Evolutionary conservation across 1,140 invertebrate genomes (phyloP).

Genomic region (Leptinotarsa undecemlineata): DNA sequence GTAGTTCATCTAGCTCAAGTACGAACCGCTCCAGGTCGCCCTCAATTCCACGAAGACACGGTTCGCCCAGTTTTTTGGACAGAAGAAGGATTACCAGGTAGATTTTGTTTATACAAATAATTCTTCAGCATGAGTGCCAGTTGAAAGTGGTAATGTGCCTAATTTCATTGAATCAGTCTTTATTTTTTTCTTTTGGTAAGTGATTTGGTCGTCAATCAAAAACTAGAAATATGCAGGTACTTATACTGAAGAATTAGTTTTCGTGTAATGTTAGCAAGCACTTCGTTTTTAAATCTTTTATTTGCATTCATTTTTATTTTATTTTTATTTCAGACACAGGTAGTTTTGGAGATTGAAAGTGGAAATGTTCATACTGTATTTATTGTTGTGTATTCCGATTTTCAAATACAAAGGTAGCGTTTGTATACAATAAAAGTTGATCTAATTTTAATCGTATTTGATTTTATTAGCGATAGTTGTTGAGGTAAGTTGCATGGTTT

Average conservation of each 20-base stretch:
- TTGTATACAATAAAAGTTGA: neutral
- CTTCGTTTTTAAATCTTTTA: slow-evolving; percentile 47
- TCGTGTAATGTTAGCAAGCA: slow-evolving; percentile 9
- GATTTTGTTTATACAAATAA: slow-evolving; percentile 27
- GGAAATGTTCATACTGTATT: slow-evolving; percentile 10
- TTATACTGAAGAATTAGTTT: neutral
- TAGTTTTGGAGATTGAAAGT: slow-evolving; percentile 34
- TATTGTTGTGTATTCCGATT: slow-evolving; percentile 12
- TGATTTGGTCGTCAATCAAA: neutral
- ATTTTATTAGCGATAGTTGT: neutral
- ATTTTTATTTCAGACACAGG: slow-evolving; percentile 56
- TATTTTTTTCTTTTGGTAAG: neutral
- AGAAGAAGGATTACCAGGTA: slow-evolving; percentile 89
- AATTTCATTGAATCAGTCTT: neutral
- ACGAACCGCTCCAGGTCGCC: slow-evolving; percentile 72
- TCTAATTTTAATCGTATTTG: neutral
- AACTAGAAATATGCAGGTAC: neutral
- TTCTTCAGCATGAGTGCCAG: neutral
- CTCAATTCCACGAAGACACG: slow-evolving; percentile 83
- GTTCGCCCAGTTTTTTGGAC: slow-evolving; percentile 89
- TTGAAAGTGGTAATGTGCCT: too few species aligned
- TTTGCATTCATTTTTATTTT: slow-evolving; percentile 59
- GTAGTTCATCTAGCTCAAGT: slow-evolving; percentile 51
- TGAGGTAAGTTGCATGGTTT: slow-evolving; percentile 14
- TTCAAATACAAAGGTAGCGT: neutral